A percentile compares a stretch with the other conserved stretches of the same genome.
Conservation (phyloP, 1,140 invertebrate genomes). For the Gryon sp. region DNA sequence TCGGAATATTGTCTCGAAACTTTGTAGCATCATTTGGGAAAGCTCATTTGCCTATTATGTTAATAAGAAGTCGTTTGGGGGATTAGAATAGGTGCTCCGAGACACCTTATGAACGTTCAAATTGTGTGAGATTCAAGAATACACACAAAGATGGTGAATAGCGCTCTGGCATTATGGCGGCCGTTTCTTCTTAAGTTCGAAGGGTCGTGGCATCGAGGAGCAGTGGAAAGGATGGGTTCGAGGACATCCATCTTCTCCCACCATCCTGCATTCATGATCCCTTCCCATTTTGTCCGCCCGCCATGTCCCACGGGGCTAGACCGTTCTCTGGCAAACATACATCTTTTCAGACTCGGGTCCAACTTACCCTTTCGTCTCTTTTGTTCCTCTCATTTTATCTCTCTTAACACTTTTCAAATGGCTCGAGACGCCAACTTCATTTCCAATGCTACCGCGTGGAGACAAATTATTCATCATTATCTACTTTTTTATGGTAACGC, state of each 20-base stretch:
- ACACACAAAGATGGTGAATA: slow-evolving; percentile 69
- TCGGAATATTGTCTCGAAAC: slow-evolving; percentile 12
- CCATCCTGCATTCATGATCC: slow-evolving; percentile 52
- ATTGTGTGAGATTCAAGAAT: slow-evolving; percentile 68
- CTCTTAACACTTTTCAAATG: slow-evolving; percentile 69
- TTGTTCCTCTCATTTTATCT: slow-evolving; percentile 65
- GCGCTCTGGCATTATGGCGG: slow-evolving; percentile 77
- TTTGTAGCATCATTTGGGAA: slow-evolving; percentile 43
- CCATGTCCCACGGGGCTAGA: slow-evolving; percentile 65
- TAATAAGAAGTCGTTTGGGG: slow-evolving; percentile 70
- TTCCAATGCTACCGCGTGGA: slow-evolving; percentile 68
- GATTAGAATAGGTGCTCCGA: slow-evolving; percentile 72
- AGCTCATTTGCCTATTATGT: slow-evolving; percentile 65
- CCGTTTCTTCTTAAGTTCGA: slow-evolving; percentile 74
- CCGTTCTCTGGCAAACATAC: slow-evolving; percentile 69
- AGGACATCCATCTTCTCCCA: slow-evolving; percentile 78
- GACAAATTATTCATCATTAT: slow-evolving; percentile 70
- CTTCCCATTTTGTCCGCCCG: slow-evolving; percentile 68
- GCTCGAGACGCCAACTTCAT: slow-evolving; percentile 71
- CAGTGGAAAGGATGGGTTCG: slow-evolving; percentile 72
- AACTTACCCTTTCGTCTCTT: slow-evolving; percentile 68
- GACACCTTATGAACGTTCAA: slow-evolving; percentile 77
- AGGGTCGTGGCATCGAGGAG: slow-evolving; percentile 71
- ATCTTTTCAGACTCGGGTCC: slow-evolving; percentile 61
- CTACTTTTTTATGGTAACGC: slow-evolving; percentile 66